Evolutionary conservation across 64 coral and sea anemone genomes (phyloP), one percentile per base, ranked within the genome.

Genomic region (Orbicella faveolata): DNA sequence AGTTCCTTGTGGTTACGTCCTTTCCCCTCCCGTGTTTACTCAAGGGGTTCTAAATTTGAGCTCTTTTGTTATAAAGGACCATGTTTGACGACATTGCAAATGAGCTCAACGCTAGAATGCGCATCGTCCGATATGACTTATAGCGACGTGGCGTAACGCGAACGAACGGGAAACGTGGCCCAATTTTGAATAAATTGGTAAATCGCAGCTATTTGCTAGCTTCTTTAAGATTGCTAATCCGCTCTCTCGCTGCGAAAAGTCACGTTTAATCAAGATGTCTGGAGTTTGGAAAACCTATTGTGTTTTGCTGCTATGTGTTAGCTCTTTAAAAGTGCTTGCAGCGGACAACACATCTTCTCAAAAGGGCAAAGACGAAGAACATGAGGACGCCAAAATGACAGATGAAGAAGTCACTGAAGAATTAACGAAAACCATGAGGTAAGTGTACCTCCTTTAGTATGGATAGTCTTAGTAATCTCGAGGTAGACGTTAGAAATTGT

Each of bases 101-200:
- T 70, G 4, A 52, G 37, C 52, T 57, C 33, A 59, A 85, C 63
- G 82, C 64, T 69, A 85, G 82, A 85, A 52, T 39, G 41, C 82
- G 17, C 82, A 25, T 85, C 82, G 34, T 41, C 82, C 64, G 39
- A 85, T 85, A 73, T 34, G 11, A 48, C 7, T 41, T 26, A 25
- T 6, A 52, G 62, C 36, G 7, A 85, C 82, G 82, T 85, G 82
- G 82, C 82, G 70, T 5, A 69, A 85, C 82, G 30, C 82, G 81
- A 67, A 6, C 44, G 55, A 85, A 30, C 34, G 23, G 51, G 13
- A 23, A 37, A 51, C 13, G 82, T 30, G 36, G 70, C 1, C 9
- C 20, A 70, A 2, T 11, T 11, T n/a, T 70, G 11, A 70, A 23
- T 11, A 23, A 25, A 70, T 33, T 3, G 1, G 7, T 2, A 23